Percentiles rank a stretch among this genome's conserved stretches.
These are phyloP conservation scores for Steinernema carpocapsae DNA, from an alignment of 2,888 invertebrate genomes.

Conservation along the genomic window DNA sequence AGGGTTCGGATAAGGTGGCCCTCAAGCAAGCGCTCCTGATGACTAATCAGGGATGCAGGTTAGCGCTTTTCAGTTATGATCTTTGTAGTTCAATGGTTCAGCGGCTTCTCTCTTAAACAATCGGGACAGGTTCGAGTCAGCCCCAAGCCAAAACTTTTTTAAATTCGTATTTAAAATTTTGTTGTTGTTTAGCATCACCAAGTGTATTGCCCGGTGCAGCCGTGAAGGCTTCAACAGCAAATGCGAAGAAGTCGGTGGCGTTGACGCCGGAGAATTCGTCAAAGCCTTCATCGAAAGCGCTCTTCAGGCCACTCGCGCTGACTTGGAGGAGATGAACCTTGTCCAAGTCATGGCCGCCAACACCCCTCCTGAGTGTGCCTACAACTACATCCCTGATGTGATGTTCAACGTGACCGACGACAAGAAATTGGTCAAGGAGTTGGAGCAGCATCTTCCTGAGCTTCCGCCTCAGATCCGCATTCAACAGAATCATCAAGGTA, in stretches of 20 bases:
- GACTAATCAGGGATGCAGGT: constrained; percentile 36
- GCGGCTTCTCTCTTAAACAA: too few species aligned
- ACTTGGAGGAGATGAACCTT: constrained; percentile 38
- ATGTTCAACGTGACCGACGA: constrained; percentile 38
- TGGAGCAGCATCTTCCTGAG: constrained; percentile 6
- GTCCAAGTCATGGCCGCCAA: constrained; percentile 39
- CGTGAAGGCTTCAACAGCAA: constrained; percentile 29
- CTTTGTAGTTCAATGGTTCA: too few species aligned
- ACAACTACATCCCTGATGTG: constrained; percentile 39
- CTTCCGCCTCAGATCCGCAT: not conserved
- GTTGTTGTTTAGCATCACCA: not conserved
- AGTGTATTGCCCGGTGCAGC: constrained; percentile 36
- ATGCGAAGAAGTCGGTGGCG: constrained; percentile 34
- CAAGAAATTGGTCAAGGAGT: not conserved
- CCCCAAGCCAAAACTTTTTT: too few species aligned
- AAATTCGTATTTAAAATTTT: too few species aligned
- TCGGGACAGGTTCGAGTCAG: too few species aligned
- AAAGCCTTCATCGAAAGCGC: constrained; percentile 35
- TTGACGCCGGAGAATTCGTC: constrained; percentile 36
- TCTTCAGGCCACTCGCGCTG: constrained; percentile 36
- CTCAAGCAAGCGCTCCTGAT: constrained; percentile 22
- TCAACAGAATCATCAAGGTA: not conserved
- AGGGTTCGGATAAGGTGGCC: constrained; percentile 19
- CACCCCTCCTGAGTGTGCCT: constrained; percentile 36
- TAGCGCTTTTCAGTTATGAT: not conserved